Evolutionary conservation across 1,140 invertebrate species (phyloP).

Genomic region (Berghia stephanieae): DNA sequence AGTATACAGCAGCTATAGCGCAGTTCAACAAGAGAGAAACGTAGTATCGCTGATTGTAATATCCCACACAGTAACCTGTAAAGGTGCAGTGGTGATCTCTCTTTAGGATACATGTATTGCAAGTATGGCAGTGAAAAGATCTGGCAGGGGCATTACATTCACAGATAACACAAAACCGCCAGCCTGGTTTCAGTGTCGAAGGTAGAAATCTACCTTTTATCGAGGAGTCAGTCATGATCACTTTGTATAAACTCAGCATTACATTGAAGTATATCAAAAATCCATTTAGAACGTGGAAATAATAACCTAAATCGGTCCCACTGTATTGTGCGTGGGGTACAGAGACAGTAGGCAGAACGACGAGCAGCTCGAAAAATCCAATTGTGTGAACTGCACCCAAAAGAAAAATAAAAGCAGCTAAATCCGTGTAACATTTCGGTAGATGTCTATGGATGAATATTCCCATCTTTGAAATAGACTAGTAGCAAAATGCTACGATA

Average conservation of each 20-base stretch:
- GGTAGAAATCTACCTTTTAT: conserved; percentile 45
- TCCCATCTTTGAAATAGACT: too few relatives aligned
- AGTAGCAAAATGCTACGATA: too few relatives aligned
- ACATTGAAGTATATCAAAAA: conserved; percentile 46
- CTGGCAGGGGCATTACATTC: conserved; percentile 55
- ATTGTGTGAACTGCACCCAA: conserved; percentile 33
- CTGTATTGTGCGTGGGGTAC: neutral
- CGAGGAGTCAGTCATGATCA: conserved; percentile 42
- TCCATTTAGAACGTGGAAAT: conserved; percentile 40
- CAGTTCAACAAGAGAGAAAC: conserved; percentile 83
- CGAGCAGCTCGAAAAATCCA: conserved; percentile 39
- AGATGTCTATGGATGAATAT: too few relatives aligned
- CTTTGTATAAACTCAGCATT: conserved; percentile 43
- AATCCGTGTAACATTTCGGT: too few relatives aligned
- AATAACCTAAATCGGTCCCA: conserved; percentile 23
- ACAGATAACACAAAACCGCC: conserved; percentile 55
- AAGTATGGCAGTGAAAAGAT: conserved; percentile 75
- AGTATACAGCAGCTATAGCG: conserved; percentile 46
- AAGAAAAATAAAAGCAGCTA: conserved; percentile 39
- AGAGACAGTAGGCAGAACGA: conserved; percentile 40
- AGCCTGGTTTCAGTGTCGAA: conserved; percentile 42
- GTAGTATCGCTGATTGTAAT: conserved; percentile 89
- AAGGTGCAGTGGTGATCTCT: conserved; percentile 96
- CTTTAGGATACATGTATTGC: conserved; percentile 84
- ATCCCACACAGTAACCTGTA: conserved; percentile 87